Percentiles rank a stretch among this genome's conserved stretches.
phyloP scores from a whole-genome alignment of 2,113 vertebrate genomes.

The Tylochromis polylepis region DNA sequence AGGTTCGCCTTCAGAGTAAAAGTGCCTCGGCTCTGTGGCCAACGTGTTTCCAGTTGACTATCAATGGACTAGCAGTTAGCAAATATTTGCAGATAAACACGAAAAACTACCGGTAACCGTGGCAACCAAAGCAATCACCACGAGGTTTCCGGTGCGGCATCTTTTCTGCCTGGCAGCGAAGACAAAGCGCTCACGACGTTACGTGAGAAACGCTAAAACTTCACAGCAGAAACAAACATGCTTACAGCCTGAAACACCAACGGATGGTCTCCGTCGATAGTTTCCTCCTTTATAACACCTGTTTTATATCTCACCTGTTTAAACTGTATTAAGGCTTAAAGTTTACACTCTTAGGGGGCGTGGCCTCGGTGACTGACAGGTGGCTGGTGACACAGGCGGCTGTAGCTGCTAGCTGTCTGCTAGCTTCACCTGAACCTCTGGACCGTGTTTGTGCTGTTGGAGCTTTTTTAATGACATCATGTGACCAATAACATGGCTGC shows the following conservation, averaged over 20 bases:
- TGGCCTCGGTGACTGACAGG: not conserved
- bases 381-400: not conserved
- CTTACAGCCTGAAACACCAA: not conserved
- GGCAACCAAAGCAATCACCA: not conserved
- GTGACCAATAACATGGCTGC: not conserved
- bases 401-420: not conserved
- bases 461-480: not conserved
- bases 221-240: fast-evolving
- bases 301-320: not conserved
- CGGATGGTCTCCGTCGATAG: fast-evolving
- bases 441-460: not conserved
- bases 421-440: not conserved
- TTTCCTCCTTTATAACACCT: not conserved
- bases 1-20: too few relatives aligned
- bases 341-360: not conserved
- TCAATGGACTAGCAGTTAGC: not conserved
- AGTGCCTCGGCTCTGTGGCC: too few relatives aligned
- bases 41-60: too few relatives aligned
- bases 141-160: not conserved
- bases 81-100: not conserved
- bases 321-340: not conserved
- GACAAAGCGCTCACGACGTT: too few relatives aligned
- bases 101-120: not conserved
- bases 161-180: too few relatives aligned
- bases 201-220: not conserved